Evolutionary conservation across 2,113 vertebrate genomes (phyloP), one percentile per base, ranked within the genome.

Genomic region (Camelus bactrianus): DNA sequence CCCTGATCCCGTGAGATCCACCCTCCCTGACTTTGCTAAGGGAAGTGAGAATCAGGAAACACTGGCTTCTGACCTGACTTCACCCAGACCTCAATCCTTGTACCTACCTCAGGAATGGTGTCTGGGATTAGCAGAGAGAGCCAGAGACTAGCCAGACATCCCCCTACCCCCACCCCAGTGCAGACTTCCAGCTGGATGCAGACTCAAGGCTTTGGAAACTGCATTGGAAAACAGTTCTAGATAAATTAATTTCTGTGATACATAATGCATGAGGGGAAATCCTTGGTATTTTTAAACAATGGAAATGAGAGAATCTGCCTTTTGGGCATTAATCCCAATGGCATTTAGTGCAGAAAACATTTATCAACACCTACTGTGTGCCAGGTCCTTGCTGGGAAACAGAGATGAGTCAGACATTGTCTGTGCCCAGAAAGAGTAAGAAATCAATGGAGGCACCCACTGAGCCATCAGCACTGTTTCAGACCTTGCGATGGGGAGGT

Each of bases 291-390:
- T 97, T 97, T 96, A 85, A 91, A 96, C 91, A 97, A 93, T 95
- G 96, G 79, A 70, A 96, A 95, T 72, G 75, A 98, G 62, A 81
- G 87, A 94, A 93, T 93, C 94, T 98, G 94, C 94, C 95, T 97
- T 92, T 91, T 48, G 32, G 92, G 96, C 95, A 92, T 90, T 58
- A 24, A 89, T 97, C 87, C 94, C 87, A 93, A 95, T 87, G 95
- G 56, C 52, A 93, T 92, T 96, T 92, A 92, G 54, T 89, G 94
- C 69, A 54, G 90, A 86, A 97, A 97, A 97, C 94, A 96, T 96
- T 97, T 97, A 96, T 96, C 94, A 90, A 92, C 96, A 97, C 97
- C 97, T 98, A 97, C 96, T 98, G 87, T 97, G 96, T 93, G 96
- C 94, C 96, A 95, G 97, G 42, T 90, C 94, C 92, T 95, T 95